phyloP scores from a whole-genome alignment of 2,888 invertebrate species.

The Agrotis ipsilon region DNA sequence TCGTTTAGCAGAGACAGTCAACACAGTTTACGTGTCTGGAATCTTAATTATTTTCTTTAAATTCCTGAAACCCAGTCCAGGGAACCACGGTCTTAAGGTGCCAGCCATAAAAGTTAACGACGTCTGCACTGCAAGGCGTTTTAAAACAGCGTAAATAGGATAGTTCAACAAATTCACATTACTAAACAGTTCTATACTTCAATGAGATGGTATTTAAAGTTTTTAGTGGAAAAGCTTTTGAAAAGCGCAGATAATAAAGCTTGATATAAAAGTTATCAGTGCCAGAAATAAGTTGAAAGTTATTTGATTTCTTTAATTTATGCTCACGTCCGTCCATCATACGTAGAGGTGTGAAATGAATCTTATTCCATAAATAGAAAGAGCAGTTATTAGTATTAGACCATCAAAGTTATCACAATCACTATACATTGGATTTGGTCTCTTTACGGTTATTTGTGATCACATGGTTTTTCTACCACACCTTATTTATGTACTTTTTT shows the following conservation, averaged over 20 bases:
- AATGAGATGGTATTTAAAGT: slow-evolving; percentile 8
- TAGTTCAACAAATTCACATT: slow-evolving; percentile 27
- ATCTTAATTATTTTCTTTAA: background rate
- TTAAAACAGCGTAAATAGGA: slow-evolving; percentile 6
- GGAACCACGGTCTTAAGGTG: background rate
- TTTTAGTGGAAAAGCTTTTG: background rate
- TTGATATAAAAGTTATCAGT: background rate
- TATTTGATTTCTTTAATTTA: background rate
- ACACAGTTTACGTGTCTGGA: slow-evolving; percentile 10
- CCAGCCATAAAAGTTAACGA: slow-evolving; percentile 41
- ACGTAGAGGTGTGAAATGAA: too few relatives aligned
- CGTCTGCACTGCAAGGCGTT: slow-evolving; percentile 40
- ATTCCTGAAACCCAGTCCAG: slow-evolving; percentile 14
- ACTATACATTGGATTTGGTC: background rate
- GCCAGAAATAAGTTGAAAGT: too few relatives aligned
- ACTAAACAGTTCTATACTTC: slow-evolving; percentile 6
- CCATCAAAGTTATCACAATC: background rate
- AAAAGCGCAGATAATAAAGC: background rate
- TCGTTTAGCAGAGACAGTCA: background rate
- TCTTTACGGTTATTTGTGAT: background rate
- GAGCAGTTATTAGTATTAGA: background rate
- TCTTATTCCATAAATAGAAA: too few relatives aligned
- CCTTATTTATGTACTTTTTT: too few relatives aligned
- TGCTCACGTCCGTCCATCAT: too few relatives aligned
- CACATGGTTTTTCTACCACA: background rate